Base-by-base conservation (phyloP, 2,113 vertebrate genomes). In the Pimephales promelas region DNA sequence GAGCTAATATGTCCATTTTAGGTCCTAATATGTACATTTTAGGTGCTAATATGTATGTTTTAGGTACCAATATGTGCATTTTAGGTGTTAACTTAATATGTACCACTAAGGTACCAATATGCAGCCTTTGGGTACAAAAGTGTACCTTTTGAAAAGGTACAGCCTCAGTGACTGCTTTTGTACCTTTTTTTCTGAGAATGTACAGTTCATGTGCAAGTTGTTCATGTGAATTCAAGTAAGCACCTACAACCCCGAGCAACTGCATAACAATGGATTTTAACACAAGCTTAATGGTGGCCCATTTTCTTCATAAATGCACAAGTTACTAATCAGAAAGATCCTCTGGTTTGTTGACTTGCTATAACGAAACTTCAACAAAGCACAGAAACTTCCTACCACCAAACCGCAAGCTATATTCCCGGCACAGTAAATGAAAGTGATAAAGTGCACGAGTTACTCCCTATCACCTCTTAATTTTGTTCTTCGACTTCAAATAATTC, bases 401-500 rank as follows among this genome's bases (percentile, higher is more conserved):
- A 61, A 78, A 78, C 56, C 57, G 0, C 76, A 45, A 62, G 56
- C 14, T 59, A 28, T 62, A 45, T 79, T 77, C 45, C 57, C 76
- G 40, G 36, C 77, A 66, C 14, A 74, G 72, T 74, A 26, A 52
- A 71, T 24, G 20, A 20, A 62, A 79, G 57, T 28, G 13, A 83
- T 56, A 54, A 36, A 57, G 36, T 10, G 31, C 34, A 34, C 49
- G n/a, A 79, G 59, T 13, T 26, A 22, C 20, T 78, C 74, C 76
- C 16, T 11, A 52, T 79, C 57, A 83, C 81, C 59, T 83, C 85
- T 83, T 80, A 85, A 85, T 83, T 88, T 57, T 8, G 87, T 88
- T 91, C 90, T 93, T 90, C 88, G 90, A 92, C 90, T 95, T 92
- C 92, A 92, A 93, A 95, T 92, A 92, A 90, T 92, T 88, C 89